Conservation (phyloP, 2,888 invertebrate genomes). For the Xiphydria camelus region DNA sequence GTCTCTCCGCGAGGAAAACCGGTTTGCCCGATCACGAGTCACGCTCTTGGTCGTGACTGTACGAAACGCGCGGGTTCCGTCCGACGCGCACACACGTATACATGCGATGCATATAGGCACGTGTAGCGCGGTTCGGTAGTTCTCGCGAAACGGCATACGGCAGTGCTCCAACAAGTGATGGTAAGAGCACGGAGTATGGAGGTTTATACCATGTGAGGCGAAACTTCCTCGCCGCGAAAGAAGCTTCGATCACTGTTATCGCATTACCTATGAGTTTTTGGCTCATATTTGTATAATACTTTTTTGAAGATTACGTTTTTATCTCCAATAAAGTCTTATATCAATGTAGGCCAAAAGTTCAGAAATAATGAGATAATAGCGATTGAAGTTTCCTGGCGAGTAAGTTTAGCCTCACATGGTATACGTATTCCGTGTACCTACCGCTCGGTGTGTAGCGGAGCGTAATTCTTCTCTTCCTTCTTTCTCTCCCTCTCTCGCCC, state of each 20-base stretch:
- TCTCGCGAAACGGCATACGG: slow-evolving; percentile 35
- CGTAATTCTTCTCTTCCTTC: background rate
- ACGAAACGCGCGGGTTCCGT: slow-evolving; percentile 24
- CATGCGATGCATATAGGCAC: slow-evolving; percentile 3
- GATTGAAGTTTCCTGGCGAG: too few species aligned
- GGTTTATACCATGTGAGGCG: too few species aligned
- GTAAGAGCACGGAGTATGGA: slow-evolving; percentile 9
- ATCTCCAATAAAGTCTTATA: too few species aligned
- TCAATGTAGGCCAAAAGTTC: too few species aligned
- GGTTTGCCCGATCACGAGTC: slow-evolving; percentile 11
- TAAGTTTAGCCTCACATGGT: too few species aligned
- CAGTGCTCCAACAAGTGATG: slow-evolving; percentile 52
- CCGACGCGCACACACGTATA: slow-evolving; percentile 6
- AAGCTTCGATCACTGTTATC: too few species aligned
- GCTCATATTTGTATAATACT: too few species aligned
- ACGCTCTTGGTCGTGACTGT: slow-evolving; percentile 30
- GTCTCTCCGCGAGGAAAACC: too few species aligned
- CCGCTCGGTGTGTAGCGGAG: background rate
- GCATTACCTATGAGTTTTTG: too few species aligned
- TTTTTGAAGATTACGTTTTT: too few species aligned
- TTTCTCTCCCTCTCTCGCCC: background rate
- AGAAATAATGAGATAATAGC: too few species aligned
- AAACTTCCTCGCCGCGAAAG: too few species aligned
- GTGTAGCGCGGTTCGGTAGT: background rate
- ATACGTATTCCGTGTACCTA: background rate